Evolutionary conservation across 2,888 invertebrate species (phyloP).

Genomic region (Microctonus brassicae): DNA sequence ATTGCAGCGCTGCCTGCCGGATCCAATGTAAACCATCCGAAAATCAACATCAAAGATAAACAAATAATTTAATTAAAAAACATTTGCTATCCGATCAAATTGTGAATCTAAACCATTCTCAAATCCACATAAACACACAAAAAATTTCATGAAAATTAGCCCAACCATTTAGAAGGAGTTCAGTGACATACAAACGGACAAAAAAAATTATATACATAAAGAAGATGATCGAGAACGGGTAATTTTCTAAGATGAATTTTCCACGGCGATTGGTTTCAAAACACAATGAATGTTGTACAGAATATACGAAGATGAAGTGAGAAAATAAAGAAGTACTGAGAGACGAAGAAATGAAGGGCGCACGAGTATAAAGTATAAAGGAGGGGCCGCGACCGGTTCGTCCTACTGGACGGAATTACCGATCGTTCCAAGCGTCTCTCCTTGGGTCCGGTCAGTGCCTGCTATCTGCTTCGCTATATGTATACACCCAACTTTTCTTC

Average conservation of each 20-base stretch:
- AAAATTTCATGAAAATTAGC: too few species aligned
- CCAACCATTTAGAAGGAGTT: too few species aligned
- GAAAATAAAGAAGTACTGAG: slow-evolving; percentile 25
- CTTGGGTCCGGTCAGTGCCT: slow-evolving; percentile 66
- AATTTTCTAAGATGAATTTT: slow-evolving; percentile 62
- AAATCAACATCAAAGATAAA: too few species aligned
- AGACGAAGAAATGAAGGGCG: slow-evolving; percentile 31
- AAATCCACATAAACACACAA: too few species aligned
- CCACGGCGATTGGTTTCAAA: slow-evolving; percentile 48
- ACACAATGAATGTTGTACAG: slow-evolving; percentile 19
- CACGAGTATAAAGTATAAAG: slow-evolving; percentile 43
- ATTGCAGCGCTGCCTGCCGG: too few species aligned
- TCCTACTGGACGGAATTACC: slow-evolving; percentile 56
- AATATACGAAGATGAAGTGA: slow-evolving; percentile 8
- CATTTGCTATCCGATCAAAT: too few species aligned
- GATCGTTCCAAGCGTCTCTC: slow-evolving; percentile 62
- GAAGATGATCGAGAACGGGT: slow-evolving; percentile 39
- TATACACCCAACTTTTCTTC: slow-evolving; percentile 68
- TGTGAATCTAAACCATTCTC: too few species aligned
- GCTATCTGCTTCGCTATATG: slow-evolving; percentile 43
- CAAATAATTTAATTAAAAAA: too few species aligned
- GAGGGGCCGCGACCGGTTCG: slow-evolving; percentile 55
- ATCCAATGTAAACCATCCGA: too few species aligned
- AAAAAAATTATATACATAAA: too few species aligned
- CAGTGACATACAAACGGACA: too few species aligned